Conservation (phyloP, 2,797 vertebrate species). For the Hemibagrus guttatus region DNA sequence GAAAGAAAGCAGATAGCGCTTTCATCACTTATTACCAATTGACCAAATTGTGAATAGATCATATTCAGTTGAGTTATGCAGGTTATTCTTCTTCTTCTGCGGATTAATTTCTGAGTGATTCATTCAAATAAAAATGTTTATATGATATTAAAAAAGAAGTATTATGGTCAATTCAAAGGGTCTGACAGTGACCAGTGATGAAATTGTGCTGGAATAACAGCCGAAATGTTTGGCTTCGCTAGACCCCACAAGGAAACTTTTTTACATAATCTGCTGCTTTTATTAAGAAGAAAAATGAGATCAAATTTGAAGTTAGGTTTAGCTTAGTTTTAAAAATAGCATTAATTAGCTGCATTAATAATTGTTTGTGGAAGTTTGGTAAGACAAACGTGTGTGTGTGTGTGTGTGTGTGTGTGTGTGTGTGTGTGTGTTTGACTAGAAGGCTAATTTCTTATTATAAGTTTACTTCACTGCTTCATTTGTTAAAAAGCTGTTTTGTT, state of each 20-base stretch:
- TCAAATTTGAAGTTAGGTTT: no score
- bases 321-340: no score
- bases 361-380: no score
- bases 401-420: background rate
- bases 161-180: no score
- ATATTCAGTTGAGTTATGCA: background rate
- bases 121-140: background rate
- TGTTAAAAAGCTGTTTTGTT: background rate
- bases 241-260: background rate
- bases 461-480: conserved; percentile 1
- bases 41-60: background rate
- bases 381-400: no score
- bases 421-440: background rate
- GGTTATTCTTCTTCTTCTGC: no score
- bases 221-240: no score
- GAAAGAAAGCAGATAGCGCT: background rate
- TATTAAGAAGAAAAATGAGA: background rate
- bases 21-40: background rate
- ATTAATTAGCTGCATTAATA: no score
- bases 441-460: background rate
- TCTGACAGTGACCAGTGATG: background rate
- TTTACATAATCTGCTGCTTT: background rate
- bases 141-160: no score
- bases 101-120: background rate
- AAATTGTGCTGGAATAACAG: no score